Evolutionary conservation across 2,113 vertebrate genomes (phyloP).

Genomic region (Drymodes brunneopygia): DNA sequence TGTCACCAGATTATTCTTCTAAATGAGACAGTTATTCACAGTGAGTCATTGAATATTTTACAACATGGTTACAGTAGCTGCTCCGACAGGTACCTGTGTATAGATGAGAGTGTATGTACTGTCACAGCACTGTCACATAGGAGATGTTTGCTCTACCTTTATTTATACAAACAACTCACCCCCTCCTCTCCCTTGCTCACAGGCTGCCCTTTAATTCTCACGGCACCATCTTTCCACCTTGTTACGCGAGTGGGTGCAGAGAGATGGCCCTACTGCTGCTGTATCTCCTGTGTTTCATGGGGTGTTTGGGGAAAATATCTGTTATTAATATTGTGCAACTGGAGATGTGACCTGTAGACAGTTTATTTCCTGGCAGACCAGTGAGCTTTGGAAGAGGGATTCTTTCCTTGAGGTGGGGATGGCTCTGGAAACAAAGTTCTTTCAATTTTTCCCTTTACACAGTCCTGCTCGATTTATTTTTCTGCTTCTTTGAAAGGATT

Average conservation of each 20-base stretch:
- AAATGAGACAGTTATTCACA: constrained; percentile 43
- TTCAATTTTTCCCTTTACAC: neutral
- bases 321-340: neutral
- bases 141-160: constrained; percentile 35
- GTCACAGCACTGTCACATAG: constrained; percentile 19
- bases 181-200: neutral
- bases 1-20: constrained; percentile 31
- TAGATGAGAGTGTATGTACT: constrained; percentile 23
- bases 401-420: neutral
- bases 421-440: neutral
- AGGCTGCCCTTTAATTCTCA: neutral
- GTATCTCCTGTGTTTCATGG: neutral
- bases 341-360: neutral
- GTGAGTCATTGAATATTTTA: constrained; percentile 42
- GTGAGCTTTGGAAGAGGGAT: neutral
- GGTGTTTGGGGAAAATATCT: neutral
- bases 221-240: neutral
- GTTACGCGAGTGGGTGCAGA: neutral
- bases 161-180: constrained; percentile 45
- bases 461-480: neutral
- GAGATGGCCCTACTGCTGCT: neutral
- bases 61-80: constrained; percentile 3
- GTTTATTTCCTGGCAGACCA: neutral
- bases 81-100: constrained; percentile 24
- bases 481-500: neutral